Evolutionary conservation across 2,113 vertebrate genomes (phyloP).

Genomic region (Stegastes partitus): DNA sequence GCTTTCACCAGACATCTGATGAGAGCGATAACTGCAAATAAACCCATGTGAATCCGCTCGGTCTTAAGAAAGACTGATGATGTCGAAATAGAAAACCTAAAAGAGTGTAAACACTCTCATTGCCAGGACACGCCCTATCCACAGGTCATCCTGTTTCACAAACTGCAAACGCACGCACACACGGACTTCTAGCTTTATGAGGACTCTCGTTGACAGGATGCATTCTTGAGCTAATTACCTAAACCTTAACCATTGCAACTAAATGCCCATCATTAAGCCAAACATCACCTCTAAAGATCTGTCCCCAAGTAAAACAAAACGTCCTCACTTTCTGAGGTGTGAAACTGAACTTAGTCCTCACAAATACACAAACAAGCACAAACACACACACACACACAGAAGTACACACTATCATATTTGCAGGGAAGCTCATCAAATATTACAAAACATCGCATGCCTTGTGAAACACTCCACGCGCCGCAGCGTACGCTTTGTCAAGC

Average conservation of each 20-base stretch:
- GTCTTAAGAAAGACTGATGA: conserved; percentile 43
- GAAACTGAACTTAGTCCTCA: neutral
- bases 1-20: conserved; percentile 13
- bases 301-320: neutral
- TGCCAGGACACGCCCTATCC: conserved; percentile 49
- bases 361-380: conserved; percentile 18
- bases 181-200: neutral
- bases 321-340: neutral
- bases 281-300: neutral
- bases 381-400: conserved; percentile 18
- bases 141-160: conserved; percentile 68
- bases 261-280: neutral
- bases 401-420: conserved; percentile 49
- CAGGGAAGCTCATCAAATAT: conserved; percentile 68
- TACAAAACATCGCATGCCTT: conserved; percentile 76
- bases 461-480: conserved; percentile 59
- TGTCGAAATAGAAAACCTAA: conserved; percentile 44
- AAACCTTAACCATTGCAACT: neutral
- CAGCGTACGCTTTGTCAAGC: conserved; percentile 53
- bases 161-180: conserved; percentile 16
- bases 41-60: conserved; percentile 13
- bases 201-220: neutral
- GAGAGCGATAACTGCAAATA: neutral
- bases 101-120: conserved; percentile 44
- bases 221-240: neutral